Base-by-base conservation (phyloP, 2,113 vertebrate genomes). In the Pteruthius melanotis region DNA sequence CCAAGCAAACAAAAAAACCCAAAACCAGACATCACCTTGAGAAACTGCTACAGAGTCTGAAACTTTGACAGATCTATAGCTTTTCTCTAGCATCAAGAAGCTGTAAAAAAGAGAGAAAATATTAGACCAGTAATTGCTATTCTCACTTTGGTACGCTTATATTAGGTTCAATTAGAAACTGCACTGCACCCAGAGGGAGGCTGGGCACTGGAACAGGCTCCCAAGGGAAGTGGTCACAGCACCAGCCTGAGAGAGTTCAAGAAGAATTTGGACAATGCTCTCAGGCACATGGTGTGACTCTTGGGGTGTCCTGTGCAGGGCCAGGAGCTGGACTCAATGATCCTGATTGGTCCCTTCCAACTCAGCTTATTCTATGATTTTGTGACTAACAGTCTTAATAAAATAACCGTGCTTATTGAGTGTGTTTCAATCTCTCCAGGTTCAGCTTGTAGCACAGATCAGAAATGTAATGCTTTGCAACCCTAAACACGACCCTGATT, bases 321-420 rank as follows among this genome's bases (percentile, higher is more conserved):
- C 19, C 10, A 11, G 28, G 17, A 69, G 10, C 6, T 49, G 26
- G 17, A 69, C 16, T 60, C 1, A 0, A 11, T 57, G 16, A 27
- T 19, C 17, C 44, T 20, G 10, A 13, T 6, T 47, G 24, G 16
- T 68, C 28, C 16, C 30, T 68, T 66, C 78, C 28, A 68, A 61
- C 16, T 54, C 61, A 35, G 14, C 26, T 14, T n/a, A n/a, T 52
- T 52, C 23, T 64, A 6, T 23, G 71, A 45, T 44, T 44, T 8
- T 21, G 7, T 33, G 30, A 78, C 20, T 78, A 53, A 52, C 15
- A 59, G 6, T 53, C 61, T 66, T 59, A 45, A n/a, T 37, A 83
- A 80, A 76, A n/a, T 21, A 87, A 40, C 30, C 40, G 6, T 35
- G 9, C 24, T 75, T 83, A 68, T 64, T 76, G n/a, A 45, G 7